Base-by-base conservation (phyloP, 2,888 invertebrate species). In the Thecophora atra region DNA sequence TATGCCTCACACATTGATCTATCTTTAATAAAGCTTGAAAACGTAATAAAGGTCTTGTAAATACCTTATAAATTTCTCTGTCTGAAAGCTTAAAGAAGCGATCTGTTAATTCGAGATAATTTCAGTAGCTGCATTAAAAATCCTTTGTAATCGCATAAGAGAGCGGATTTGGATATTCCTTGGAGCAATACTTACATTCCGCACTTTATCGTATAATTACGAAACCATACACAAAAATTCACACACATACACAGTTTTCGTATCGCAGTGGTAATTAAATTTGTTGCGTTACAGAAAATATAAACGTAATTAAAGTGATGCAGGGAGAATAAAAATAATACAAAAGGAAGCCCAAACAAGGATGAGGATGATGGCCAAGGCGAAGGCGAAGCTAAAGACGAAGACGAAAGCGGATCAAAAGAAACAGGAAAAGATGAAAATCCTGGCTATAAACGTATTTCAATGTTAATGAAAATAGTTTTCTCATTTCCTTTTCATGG, bases 401-500 rank as follows among this genome's bases (percentile, higher is more conserved):
- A 11, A 21, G 17, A 17, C 21, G 19, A 42, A 19, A 30, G 54
- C 17, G 52, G 47, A 28, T 37, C 15, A 30, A 15, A 64, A 64
- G n/a, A 13, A 64, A 44, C 13, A 42, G 15, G n/a, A 56, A n/a
- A 44, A 8, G 56, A 56, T 66, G 47, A 66, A 52, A 66, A 37
- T 54, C 19, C 24, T 24, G 47, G 28, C 70, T 64, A 73, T 75
- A 77, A 72, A 77, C 77, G 77, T 80, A 80, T 78, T 79, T 82
- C 78, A 79, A 78, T 81, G 81, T 81, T 81, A 81, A 79, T 81
- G 81, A 82, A 81, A 81, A 79, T 80, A 75, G 82, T 78, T 82
- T 77, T 77, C 76, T 78, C 78, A 77, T 78, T 77, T 78, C 73
- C 76, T 70, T 75, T 64, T 76, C 70, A 67, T 70, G 72, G 80